Evolutionary conservation across 2,888 invertebrate genomes (phyloP).

Genomic region (Muschampia plurimacula): DNA sequence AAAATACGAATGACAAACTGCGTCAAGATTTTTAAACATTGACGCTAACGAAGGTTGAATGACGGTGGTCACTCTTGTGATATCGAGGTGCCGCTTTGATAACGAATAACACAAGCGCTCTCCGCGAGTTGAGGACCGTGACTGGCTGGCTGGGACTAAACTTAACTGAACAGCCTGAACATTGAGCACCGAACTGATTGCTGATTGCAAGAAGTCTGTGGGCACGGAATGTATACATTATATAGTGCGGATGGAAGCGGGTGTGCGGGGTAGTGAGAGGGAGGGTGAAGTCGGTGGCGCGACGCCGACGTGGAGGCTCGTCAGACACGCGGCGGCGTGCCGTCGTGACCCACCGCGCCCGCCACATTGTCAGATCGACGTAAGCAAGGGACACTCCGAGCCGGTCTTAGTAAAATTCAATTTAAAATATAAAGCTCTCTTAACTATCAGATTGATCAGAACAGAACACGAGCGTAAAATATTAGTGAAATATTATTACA

Average conservation of each 20-base stretch:
- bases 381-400: neutral
- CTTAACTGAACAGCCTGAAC: slow-evolving; percentile 8
- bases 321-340: slow-evolving; percentile 30
- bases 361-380: slow-evolving; percentile 52
- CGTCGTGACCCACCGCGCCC: slow-evolving; percentile 61
- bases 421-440: neutral
- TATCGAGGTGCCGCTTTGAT: slow-evolving; percentile 44
- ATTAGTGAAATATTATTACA: no score
- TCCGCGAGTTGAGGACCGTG: slow-evolving; percentile 54
- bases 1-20: neutral
- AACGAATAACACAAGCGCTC: slow-evolving; percentile 51
- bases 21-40: slow-evolving; percentile 22
- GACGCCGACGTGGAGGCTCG: slow-evolving; percentile 83
- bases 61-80: slow-evolving; percentile 31
- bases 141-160: slow-evolving; percentile 59
- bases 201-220: slow-evolving; percentile 49
- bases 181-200: slow-evolving; percentile 33
- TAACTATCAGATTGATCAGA: no score
- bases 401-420: neutral
- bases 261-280: slow-evolving; percentile 56
- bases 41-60: slow-evolving; percentile 12
- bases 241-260: slow-evolving; percentile 52
- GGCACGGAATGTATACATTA: slow-evolving; percentile 59
- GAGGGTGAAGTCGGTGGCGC: slow-evolving; percentile 65
- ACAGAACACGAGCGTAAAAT: no score